Conservation (phyloP, 2,113 vertebrate genomes). For the Suncus etruscus region DNA sequence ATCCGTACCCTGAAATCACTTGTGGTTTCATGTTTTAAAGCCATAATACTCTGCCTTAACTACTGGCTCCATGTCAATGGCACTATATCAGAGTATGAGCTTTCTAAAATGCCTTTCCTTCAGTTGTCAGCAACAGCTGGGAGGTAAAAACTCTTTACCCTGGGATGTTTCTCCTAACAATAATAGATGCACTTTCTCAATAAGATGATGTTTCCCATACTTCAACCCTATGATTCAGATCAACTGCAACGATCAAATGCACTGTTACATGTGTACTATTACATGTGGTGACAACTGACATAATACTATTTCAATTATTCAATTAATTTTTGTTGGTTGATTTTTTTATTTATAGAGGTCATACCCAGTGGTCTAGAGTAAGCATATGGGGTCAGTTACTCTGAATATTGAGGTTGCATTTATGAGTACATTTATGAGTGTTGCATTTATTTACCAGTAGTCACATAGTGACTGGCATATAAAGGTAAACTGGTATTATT, state of each 20-base stretch:
- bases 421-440: too few relatives aligned
- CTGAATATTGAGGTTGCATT: too few relatives aligned
- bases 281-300: background rate
- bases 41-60: conserved; percentile 5
- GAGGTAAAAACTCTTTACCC: conserved; percentile 12
- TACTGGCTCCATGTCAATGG: conserved; percentile 4
- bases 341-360: background rate
- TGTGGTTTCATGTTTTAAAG: background rate
- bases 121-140: conserved; percentile 8
- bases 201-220: background rate
- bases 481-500: background rate
- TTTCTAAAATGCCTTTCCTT: conserved; percentile 6
- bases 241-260: conserved; percentile 14
- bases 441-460: too few relatives aligned
- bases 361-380: background rate
- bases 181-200: conserved; percentile 9
- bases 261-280: background rate
- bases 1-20: background rate
- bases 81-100: conserved; percentile 41
- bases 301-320: background rate
- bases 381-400: too few relatives aligned
- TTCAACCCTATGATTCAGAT: background rate
- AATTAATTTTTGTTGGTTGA: conserved; percentile 27
- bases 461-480: background rate
- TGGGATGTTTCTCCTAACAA: conserved; percentile 34